phyloP scores from a whole-genome alignment of 2,888 invertebrate species.

The Dynastes tityus region DNA sequence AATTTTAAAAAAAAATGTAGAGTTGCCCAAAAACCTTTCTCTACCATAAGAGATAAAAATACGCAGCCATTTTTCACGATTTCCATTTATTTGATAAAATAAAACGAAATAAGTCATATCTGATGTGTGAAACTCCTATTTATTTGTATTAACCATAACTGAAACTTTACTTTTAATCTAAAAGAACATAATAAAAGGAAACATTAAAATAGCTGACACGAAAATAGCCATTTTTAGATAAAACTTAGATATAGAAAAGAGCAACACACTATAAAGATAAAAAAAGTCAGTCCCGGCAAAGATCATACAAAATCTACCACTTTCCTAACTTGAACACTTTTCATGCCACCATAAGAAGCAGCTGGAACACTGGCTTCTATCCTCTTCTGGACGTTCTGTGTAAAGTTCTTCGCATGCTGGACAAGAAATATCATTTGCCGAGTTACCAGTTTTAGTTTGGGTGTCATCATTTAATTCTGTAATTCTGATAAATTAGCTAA shows the following conservation, averaged over 20 bases:
- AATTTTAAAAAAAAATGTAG: background rate
- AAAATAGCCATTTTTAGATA: background rate
- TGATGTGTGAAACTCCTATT: background rate
- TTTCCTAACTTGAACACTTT: background rate
- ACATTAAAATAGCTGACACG: background rate
- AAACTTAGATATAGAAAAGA: background rate
- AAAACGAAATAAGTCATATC: background rate
- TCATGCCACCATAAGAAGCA: background rate
- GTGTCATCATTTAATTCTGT: no score
- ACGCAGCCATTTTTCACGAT: conserved; percentile 4
- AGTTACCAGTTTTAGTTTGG: background rate
- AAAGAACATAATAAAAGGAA: background rate
- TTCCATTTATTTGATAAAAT: background rate
- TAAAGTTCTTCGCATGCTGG: conserved; percentile 7
- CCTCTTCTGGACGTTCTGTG: conserved; percentile 3
- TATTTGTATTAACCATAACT: background rate
- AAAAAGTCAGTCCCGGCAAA: background rate
- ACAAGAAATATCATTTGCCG: background rate
- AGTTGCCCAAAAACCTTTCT: background rate
- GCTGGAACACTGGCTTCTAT: background rate
- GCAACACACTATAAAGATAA: background rate
- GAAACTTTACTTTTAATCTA: background rate
- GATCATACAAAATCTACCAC: background rate
- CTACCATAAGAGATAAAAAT: background rate
- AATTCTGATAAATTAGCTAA: no score